Evolutionary conservation across 1,140 invertebrate genomes (phyloP), one percentile per base, ranked within the genome.

Genomic region (Drosophila baimaii): DNA sequence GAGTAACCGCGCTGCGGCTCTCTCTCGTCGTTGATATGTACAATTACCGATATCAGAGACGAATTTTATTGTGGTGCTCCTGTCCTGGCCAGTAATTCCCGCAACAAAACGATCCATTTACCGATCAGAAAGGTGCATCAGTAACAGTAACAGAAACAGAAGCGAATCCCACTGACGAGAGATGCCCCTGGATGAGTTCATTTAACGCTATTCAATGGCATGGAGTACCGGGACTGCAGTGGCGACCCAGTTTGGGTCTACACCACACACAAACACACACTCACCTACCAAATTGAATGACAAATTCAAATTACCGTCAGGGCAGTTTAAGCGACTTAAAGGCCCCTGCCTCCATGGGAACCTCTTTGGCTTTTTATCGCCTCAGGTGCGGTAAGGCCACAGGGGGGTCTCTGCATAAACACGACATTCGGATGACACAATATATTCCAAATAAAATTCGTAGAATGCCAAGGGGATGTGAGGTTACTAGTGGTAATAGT

Each of bases 11-110:
- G 3, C 5, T 33, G 31, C n/a, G n/a, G 21, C 49, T 49, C 12
- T 19, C 33, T 27, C 43, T 33, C 10, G 23, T 17, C 29, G 15
- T n/a, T 44, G 63, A 47, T 47, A 46, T 17, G 33, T 41, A 52
- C 65, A 68, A 68, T 66, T 66, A 68, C 44, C 65, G 31, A 68
- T 68, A 68, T 68, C 65, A 46, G 47, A 51, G 66, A 68, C 21
- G 43, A 19, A 68, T 68, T 68, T 68, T 68, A 68, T 52, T 37
- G 62, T 68, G 19, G 23, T n/a, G n/a, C n/a, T n/a, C n/a, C n/a
- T n/a, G n/a, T 37, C 17, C 31, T 29, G 25, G 58, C 25, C 43
- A 63, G 58, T 63, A 63, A 63, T 62, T 63, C 21, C 57, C 19
- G 25, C 41, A 25, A 19, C 39, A 65, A 44, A 62, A 43, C 56